phyloP scores from a whole-genome alignment of 1,140 invertebrate species.

The Coelopa frigida region DNA sequence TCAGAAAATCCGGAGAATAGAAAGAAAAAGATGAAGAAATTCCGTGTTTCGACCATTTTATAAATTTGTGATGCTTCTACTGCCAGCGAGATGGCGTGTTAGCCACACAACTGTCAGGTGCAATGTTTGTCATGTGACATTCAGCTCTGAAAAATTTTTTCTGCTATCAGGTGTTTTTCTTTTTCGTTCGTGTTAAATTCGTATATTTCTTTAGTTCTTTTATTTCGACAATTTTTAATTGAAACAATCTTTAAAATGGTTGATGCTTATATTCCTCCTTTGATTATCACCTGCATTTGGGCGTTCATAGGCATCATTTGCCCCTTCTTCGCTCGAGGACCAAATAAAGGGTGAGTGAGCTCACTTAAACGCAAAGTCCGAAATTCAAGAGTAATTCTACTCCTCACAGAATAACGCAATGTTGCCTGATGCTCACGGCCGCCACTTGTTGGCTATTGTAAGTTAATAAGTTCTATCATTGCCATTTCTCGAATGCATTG shows the following conservation, averaged over 20 bases:
- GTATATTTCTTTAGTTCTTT: no score
- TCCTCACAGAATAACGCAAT: conserved; percentile 54
- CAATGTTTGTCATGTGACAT: conserved; percentile 39
- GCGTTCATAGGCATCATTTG: conserved; percentile 73
- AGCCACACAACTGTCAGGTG: conserved; percentile 6
- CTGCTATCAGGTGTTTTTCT: conserved; percentile 26
- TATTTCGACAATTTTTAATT: conserved; percentile 20
- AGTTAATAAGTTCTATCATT: conserved; percentile 15
- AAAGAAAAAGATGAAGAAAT: no score
- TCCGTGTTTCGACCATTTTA: no score
- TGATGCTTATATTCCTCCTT: conserved; percentile 61
- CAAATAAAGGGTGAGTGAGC: conserved; percentile 61
- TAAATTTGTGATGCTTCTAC: no score
- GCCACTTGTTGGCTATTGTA: conserved; percentile 81
- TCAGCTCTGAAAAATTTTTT: no score
- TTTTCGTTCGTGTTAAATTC: conserved; percentile 20
- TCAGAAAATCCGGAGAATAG: no score
- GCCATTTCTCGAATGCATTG: neutral
- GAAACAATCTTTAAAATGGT: conserved; percentile 57
- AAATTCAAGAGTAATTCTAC: neutral
- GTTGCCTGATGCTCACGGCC: conserved; percentile 78
- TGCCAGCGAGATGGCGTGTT: no score
- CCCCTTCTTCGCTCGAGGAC: conserved; percentile 80
- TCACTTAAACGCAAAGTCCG: conserved; percentile 3
- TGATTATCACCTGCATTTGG: conserved; percentile 76